A percentile compares a stretch with the other conserved stretches of the same genome.
Evolutionary conservation across 2,113 vertebrate genomes (phyloP).

Genomic region (Baryphthengus martii): DNA sequence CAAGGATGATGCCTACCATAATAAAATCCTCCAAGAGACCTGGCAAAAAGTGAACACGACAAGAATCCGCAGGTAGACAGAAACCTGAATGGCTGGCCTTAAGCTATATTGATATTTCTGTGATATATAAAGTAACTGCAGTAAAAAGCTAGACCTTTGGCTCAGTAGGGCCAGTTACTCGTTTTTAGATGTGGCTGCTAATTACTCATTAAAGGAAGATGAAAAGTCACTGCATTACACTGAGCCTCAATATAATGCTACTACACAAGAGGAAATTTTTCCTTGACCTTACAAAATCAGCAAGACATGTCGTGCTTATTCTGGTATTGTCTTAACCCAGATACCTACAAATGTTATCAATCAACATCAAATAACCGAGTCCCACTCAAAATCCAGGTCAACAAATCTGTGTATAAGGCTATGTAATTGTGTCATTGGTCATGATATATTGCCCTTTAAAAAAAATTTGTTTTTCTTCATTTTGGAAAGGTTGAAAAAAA

Average conservation of each 20-base stretch:
- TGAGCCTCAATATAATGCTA: background rate
- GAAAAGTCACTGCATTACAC: background rate
- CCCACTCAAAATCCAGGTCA: background rate
- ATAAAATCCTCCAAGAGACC: background rate
- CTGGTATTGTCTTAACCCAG: background rate
- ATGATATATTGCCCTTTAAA: slow-evolving; percentile 11
- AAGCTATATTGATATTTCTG: slow-evolving; percentile 43
- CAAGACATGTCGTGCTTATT: background rate
- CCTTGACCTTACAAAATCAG: background rate
- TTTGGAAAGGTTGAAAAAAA: slow-evolving; percentile 38
- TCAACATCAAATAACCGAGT: background rate
- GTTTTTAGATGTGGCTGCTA: slow-evolving; percentile 27
- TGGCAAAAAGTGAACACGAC: slow-evolving; percentile 10
- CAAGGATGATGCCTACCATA: background rate
- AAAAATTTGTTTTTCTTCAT: background rate
- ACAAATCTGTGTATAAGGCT: background rate
- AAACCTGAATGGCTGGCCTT: background rate
- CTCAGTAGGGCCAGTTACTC: background rate
- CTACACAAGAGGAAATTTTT: background rate
- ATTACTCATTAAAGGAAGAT: slow-evolving; percentile 5
- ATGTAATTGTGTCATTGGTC: background rate
- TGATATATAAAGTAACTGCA: background rate
- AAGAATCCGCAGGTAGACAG: slow-evolving; percentile 33
- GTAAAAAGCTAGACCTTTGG: slow-evolving; percentile 1
- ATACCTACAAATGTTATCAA: background rate